A percentile compares a stretch with the other conserved stretches of the same genome.
phyloP scores from a whole-genome alignment of 2,888 invertebrate genomes.

The Drosophila mulleri region DNA sequence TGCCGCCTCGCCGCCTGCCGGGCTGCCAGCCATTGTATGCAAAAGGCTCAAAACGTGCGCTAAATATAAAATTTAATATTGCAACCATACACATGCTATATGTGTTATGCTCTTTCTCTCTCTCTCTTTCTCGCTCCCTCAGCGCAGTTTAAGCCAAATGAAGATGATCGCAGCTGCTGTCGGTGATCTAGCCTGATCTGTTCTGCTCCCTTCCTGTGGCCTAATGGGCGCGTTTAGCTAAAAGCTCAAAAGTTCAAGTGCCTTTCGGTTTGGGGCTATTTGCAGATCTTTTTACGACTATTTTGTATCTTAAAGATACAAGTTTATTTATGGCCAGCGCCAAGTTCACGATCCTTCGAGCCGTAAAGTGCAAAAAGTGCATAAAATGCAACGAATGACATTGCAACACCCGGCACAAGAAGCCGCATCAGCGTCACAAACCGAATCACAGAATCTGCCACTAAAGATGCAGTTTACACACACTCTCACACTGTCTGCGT shows the following conservation, averaged over 20 bases:
- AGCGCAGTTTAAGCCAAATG: conserved; percentile 27
- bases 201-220: conserved; percentile 22
- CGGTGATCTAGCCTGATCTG: conserved; percentile 13
- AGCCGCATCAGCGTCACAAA: conserved; percentile 72
- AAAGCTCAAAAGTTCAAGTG: conserved; percentile 66
- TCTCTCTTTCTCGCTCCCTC: not conserved
- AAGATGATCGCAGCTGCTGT: conserved; percentile 26
- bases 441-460: conserved; percentile 72
- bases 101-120: conserved; percentile 10
- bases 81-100: conserved; percentile 42
- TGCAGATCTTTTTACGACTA: conserved; percentile 77
- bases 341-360: conserved; percentile 57
- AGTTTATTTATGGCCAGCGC: conserved; percentile 75
- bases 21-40: conserved; percentile 59
- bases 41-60: conserved; percentile 69
- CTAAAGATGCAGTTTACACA: conserved; percentile 67
- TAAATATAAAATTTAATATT: conserved; percentile 79
- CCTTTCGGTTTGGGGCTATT: conserved; percentile 60
- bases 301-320: conserved; percentile 78
- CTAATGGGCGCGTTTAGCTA: conserved; percentile 40
- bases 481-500: conserved; percentile 6
- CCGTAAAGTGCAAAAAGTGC: conserved; percentile 77
- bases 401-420: conserved; percentile 71
- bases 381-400: conserved; percentile 78
- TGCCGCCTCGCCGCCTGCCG: conserved; percentile 1